phyloP scores from a whole-genome alignment of 2,797 vertebrate genomes.

The Melanotaenia nigrans region DNA sequence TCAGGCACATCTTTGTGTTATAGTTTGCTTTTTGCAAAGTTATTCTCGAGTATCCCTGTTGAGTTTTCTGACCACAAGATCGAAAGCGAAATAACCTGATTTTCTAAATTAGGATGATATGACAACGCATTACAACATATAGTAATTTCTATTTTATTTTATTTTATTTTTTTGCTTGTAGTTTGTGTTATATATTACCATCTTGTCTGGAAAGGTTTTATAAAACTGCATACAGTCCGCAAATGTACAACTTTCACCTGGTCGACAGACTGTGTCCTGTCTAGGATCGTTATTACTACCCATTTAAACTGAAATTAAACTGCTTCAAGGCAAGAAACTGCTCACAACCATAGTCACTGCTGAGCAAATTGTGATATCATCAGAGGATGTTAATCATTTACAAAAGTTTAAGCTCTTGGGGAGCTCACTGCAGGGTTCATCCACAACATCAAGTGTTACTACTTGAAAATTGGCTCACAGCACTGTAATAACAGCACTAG shows the following conservation, averaged over 20 bases:
- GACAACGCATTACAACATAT: not conserved
- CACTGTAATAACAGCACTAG: no score
- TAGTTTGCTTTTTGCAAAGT: not conserved
- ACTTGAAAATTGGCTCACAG: no score
- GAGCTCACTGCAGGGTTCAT: no score
- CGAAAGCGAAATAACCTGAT: slow-evolving; percentile 21
- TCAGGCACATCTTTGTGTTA: not conserved
- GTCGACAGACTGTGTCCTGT: slow-evolving; percentile 4
- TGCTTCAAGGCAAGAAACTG: no score
- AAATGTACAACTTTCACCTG: not conserved
- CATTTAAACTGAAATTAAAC: no score
- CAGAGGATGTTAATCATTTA: not conserved
- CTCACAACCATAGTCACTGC: not conserved
- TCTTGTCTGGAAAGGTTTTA: not conserved
- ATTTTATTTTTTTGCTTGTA: not conserved
- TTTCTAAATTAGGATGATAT: slow-evolving; percentile 1
- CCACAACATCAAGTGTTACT: no score
- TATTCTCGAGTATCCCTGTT: not conserved
- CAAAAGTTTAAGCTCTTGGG: no score
- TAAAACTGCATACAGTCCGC: not conserved
- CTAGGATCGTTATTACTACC: not conserved
- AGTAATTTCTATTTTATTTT: not conserved
- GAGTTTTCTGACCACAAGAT: not conserved
- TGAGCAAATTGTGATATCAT: not conserved
- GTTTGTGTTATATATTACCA: not conserved